Evolutionary conservation across 2,797 vertebrate species (phyloP), one percentile per base, ranked within the genome.

Genomic region (Sardinella longiceps): DNA sequence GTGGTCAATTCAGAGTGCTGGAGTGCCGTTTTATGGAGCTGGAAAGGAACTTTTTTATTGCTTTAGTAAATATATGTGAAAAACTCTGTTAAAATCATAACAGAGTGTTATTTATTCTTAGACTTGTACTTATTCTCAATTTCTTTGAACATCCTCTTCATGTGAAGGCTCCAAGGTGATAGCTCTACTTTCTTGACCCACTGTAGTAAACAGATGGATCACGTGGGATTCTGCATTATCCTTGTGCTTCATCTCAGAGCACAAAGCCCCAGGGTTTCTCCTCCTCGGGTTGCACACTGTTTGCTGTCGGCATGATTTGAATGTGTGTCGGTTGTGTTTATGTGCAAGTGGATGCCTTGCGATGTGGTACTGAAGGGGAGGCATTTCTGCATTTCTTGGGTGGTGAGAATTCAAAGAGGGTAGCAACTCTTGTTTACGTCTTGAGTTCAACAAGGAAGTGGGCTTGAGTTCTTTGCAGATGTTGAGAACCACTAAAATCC

Each of bases 1-100:
- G 28, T 77, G 70, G 70, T 77, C 70, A 81, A 43, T 10, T 77
- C 70, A 39, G 15, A 77, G 70, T 43, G 37, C 37, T 77, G 70
- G 5, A 39, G 70, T 77, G 37, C 37, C 20, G 20, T 43, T 30
- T 33, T 5, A 77, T 77, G 43, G 23, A 20, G 11, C 33, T 39
- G 70, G 6, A 43, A 39, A 77, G 70, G 56, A 25, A 20, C 37
- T 39, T 43, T 70, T 70, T 30, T 5, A 14, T 37, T 1, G 10
- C 20, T 77, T 39, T 37, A 39, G 20, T 37, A 39, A 70, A 43
- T 37, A 23, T 20, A 77, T 43, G 37, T 77, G 33, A 39, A 20
- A 43, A 20, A 15, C 20, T 23, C 28, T 43, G 56, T 60, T 18
- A 60, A 23, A 77, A 43, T 39, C 18, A 77, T 43, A 37, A 23